These are phyloP conservation scores for Pristionchus arcanus DNA, from an alignment of 2,888 invertebrate genomes.

Conservation along the genomic window DNA sequence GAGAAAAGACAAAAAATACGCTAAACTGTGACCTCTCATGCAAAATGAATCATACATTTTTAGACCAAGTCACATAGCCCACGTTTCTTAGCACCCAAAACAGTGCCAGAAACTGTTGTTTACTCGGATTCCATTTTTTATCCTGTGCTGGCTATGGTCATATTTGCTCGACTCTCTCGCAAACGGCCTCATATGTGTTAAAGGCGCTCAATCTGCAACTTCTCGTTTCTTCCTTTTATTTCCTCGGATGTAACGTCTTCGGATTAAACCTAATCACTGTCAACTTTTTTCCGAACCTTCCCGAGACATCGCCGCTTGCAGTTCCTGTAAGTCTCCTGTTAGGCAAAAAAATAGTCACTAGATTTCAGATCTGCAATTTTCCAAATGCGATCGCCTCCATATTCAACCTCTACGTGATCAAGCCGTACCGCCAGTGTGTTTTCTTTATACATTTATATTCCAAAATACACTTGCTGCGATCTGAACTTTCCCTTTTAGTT, in stretches of 20 bases:
- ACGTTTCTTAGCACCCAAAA: too few species aligned
- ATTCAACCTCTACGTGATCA: not conserved
- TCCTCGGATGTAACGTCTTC: not conserved
- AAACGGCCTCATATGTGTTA: not conserved
- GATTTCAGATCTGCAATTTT: not conserved
- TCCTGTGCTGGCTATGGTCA: too few species aligned
- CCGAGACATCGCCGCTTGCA: not conserved
- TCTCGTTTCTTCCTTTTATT: not conserved
- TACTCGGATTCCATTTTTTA: too few species aligned
- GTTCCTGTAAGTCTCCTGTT: not conserved
- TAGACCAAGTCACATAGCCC: too few species aligned
- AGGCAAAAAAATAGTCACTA: too few species aligned
- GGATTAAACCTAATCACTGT: not conserved
- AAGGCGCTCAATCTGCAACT: not conserved
- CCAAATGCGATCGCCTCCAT: not conserved
- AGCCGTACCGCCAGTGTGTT: not conserved
- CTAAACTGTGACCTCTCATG: too few species aligned
- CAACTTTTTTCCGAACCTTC: not conserved
- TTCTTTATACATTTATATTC: not conserved
- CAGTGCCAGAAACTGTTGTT: too few species aligned
- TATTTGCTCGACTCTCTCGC: too few species aligned
- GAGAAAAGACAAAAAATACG: too few species aligned
- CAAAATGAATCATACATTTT: too few species aligned
- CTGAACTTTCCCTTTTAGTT: too few species aligned
- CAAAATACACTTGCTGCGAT: too few species aligned